These are phyloP conservation scores for Bovichtus variegatus DNA, from an alignment of 2,797 vertebrate genomes.

Conservation along the genomic window DNA sequence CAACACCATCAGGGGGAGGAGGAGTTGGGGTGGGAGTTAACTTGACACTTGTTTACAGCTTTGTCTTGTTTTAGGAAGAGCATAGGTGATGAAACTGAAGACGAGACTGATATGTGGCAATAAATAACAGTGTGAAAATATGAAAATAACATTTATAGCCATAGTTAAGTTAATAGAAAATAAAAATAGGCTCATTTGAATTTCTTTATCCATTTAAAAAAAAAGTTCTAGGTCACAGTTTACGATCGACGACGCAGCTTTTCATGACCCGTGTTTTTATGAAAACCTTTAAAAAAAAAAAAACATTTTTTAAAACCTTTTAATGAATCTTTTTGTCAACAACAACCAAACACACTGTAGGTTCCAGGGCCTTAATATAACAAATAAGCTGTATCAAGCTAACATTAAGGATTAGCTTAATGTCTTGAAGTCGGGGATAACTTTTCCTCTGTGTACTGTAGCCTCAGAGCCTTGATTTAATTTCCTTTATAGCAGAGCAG, in stretches of 20 bases:
- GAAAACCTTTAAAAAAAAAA: background rate
- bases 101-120: background rate
- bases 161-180: background rate
- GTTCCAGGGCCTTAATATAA: background rate
- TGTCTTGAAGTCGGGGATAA: background rate
- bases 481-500: constrained; percentile 1
- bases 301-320: background rate
- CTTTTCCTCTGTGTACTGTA: background rate
- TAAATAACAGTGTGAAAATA: background rate
- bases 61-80: constrained; percentile 23
- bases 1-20: constrained; percentile 5
- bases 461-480: constrained; percentile 5
- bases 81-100: constrained; percentile 22
- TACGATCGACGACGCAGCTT: background rate
- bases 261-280: background rate
- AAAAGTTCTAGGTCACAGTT: background rate
- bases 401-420: background rate
- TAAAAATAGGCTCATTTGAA: background rate
- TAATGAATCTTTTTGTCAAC: background rate
- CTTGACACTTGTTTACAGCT: constrained; percentile 48
- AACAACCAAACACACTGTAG: background rate
- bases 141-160: background rate
- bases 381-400: background rate
- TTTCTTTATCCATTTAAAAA: background rate
- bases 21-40: background rate